A percentile compares a stretch with the other conserved stretches of the same genome.
These are phyloP conservation scores for Sebastes nivosus DNA, from an alignment of 2,797 vertebrate genomes.

Conservation along the genomic window DNA sequence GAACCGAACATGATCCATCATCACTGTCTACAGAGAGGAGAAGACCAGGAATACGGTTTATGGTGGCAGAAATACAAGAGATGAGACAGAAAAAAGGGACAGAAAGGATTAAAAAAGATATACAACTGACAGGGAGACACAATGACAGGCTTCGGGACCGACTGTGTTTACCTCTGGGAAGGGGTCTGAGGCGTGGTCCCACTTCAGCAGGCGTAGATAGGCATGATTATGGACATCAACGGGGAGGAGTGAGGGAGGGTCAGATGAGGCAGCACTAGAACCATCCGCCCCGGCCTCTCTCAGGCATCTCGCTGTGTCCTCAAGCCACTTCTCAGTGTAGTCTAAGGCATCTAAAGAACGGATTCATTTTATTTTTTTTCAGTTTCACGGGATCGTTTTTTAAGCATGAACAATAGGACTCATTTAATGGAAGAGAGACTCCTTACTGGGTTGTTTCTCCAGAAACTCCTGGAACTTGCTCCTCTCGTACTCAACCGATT, in stretches of 20 bases:
- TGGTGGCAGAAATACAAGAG: neutral
- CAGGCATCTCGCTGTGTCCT: conserved; percentile 85
- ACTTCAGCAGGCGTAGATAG: conserved; percentile 91
- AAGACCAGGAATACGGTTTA: neutral
- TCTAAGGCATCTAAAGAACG: conserved; percentile 89
- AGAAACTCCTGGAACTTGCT: conserved; percentile 95
- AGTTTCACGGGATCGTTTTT: neutral
- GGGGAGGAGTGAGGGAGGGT: conserved; percentile 53
- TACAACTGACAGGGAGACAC: neutral
- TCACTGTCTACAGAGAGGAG: conserved; percentile 82
- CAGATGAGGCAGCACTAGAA: conserved; percentile 56
- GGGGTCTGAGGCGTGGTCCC: conserved; percentile 87
- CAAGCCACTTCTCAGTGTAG: conserved; percentile 91
- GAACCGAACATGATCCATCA: conserved; percentile 95
- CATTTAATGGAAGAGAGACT: neutral
- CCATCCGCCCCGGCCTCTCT: conserved; percentile 56
- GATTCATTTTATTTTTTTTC: neutral
- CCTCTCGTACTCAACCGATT: conserved; percentile 96
- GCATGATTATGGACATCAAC: conserved; percentile 87
- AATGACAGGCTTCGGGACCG: neutral
- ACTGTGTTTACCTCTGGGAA: conserved; percentile 90
- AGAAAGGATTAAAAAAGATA: neutral
- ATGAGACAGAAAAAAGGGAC: neutral
- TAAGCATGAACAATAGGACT: neutral
- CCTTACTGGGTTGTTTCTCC: conserved; percentile 95